A percentile compares a stretch with the other conserved stretches of the same genome.
Evolutionary conservation across 1,140 invertebrate species (phyloP).

Genomic region (Centruroides vittatus): DNA sequence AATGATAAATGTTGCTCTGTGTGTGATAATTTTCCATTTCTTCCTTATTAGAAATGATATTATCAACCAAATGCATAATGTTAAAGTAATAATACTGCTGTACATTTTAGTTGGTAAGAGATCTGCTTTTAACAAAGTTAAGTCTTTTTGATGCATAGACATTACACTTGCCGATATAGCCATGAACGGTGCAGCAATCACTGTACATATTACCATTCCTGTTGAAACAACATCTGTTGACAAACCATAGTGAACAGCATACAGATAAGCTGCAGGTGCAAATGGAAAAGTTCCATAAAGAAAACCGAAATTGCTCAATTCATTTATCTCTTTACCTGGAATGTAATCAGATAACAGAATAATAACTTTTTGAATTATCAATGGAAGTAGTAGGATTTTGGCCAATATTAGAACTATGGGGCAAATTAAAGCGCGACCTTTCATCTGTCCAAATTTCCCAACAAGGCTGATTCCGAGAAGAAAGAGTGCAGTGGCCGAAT

Average conservation of each 20-base stretch:
- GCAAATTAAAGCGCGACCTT: slow-evolving; percentile 57
- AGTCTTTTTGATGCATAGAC: slow-evolving; percentile 34
- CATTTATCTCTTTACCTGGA: slow-evolving; percentile 52
- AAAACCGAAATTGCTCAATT: slow-evolving; percentile 83
- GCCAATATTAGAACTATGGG: slow-evolving; percentile 74
- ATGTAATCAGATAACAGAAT: slow-evolving; percentile 51
- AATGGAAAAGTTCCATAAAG: slow-evolving; percentile 91
- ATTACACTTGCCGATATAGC: slow-evolving; percentile 90
- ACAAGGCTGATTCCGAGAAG: slow-evolving; percentile 81
- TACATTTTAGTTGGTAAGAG: slow-evolving; percentile 67
- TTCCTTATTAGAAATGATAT: slow-evolving; percentile 55
- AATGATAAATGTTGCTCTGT: slow-evolving; percentile 61
- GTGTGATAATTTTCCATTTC: slow-evolving; percentile 61
- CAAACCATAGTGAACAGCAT: slow-evolving; percentile 71
- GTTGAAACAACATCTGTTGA: slow-evolving; percentile 78
- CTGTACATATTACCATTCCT: slow-evolving; percentile 84
- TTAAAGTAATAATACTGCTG: slow-evolving; percentile 56
- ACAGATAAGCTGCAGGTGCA: slow-evolving; percentile 86
- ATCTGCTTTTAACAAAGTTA: slow-evolving; percentile 32
- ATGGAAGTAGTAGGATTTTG: slow-evolving; percentile 74
- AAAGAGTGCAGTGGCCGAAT: slow-evolving; percentile 80
- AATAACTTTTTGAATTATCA: slow-evolving; percentile 73
- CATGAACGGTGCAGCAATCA: slow-evolving; percentile 85
- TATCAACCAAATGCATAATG: slow-evolving; percentile 62
- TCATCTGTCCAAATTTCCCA: slow-evolving; percentile 64